Conservation (phyloP, 2,113 vertebrate species). For the Leptodactylus fuscus region DNA sequence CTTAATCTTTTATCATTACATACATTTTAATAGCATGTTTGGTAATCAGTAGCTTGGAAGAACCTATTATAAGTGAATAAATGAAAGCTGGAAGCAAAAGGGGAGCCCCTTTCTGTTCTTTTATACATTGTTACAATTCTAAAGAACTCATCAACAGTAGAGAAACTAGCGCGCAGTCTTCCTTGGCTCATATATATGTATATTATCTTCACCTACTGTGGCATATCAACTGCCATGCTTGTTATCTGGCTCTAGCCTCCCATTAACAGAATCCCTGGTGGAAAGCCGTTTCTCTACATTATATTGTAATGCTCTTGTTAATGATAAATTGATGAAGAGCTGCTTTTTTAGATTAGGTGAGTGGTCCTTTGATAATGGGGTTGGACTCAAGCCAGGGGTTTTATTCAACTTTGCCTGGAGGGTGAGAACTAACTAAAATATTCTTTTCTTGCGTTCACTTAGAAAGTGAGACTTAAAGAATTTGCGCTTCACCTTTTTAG, state of each 20-base stretch:
- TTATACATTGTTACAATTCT: constrained; percentile 57
- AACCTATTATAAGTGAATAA: constrained; percentile 57
- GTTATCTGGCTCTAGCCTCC: constrained; percentile 77
- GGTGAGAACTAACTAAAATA: constrained; percentile 84
- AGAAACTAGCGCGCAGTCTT: constrained; percentile 66
- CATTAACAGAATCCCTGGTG: constrained; percentile 82
- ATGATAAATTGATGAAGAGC: constrained; percentile 94
- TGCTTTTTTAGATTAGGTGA: constrained; percentile 86
- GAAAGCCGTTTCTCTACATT: constrained; percentile 79
- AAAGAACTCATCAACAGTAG: constrained; percentile 65
- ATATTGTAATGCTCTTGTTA: constrained; percentile 88
- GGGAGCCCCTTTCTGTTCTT: constrained; percentile 61
- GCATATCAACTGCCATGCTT: constrained; percentile 72
- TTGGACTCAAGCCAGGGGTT: constrained; percentile 85
- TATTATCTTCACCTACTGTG: constrained; percentile 74
- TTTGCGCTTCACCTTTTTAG: constrained; percentile 73
- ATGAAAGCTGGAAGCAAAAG: constrained; percentile 31
- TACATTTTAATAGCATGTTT: constrained; percentile 56
- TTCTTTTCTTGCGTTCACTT: constrained; percentile 69
- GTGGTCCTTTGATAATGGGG: constrained; percentile 86
- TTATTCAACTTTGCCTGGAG: constrained; percentile 79
- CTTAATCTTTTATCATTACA: constrained; percentile 55
- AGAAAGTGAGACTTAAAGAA: constrained; percentile 70
- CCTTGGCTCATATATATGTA: constrained; percentile 67
- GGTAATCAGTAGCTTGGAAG: constrained; percentile 58